phyloP scores from a whole-genome alignment of 2,888 invertebrate genomes.

The Macrophya alboannulata region DNA sequence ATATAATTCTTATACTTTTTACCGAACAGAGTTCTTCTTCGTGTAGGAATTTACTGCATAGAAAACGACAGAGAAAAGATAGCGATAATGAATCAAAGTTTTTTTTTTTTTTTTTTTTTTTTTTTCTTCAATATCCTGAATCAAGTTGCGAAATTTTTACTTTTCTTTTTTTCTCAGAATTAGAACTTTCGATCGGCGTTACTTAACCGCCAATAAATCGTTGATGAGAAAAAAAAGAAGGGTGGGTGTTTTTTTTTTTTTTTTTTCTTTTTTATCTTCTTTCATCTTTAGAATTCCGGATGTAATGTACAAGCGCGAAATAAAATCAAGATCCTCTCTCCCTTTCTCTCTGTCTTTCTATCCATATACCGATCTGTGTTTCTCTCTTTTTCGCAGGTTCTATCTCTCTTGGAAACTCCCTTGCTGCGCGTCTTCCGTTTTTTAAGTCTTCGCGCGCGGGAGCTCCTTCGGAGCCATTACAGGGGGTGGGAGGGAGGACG shows the following conservation, averaged over 20 bases:
- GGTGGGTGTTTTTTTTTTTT: too few species aligned
- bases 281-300: slow-evolving; percentile 15
- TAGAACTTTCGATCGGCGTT: neutral
- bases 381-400: neutral
- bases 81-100: neutral
- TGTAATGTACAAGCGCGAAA: slow-evolving; percentile 27
- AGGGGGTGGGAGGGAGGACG: slow-evolving; percentile 69
- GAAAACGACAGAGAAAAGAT: neutral
- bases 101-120: neutral
- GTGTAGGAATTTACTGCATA: neutral
- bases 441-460: slow-evolving; percentile 63
- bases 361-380: neutral
- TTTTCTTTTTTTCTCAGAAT: neutral
- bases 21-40: neutral
- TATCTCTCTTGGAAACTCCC: slow-evolving; percentile 29
- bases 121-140: neutral
- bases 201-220: neutral
- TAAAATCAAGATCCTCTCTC: slow-evolving; percentile 14
- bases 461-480: slow-evolving; percentile 72
- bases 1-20: neutral
- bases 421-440: slow-evolving; percentile 61
- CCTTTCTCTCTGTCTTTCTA: neutral
- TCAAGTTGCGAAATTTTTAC: neutral
- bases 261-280: neutral
- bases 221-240: neutral